Evolutionary conservation across 2,888 invertebrate species (phyloP), one percentile per base, ranked within the genome.

Genomic region (Ethmia dodecea): DNA sequence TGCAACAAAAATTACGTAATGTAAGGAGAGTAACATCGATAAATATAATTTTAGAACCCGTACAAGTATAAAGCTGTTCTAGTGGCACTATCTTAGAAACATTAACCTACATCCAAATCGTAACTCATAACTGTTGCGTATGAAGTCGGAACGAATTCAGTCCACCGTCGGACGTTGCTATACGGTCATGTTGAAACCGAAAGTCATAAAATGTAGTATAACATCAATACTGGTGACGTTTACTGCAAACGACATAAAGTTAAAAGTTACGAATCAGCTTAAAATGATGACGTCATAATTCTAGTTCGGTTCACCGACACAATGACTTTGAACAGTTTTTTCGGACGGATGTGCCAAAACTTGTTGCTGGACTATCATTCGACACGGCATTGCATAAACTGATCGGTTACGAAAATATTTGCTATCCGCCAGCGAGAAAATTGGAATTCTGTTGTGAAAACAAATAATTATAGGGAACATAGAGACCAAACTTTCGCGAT

Each of bases 101-200:
- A 77, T 81, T 83, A 81, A 79, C 83, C 84, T 60, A 84, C 67
- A 75, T 81, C 49, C 52, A 57, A 68, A 65, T 52, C 53, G 64
- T 70, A 66, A 68, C 59, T 66, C 65, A 63, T 69, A 74, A 65
- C 55, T 46, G 52, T 80, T 79, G 75, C 76, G 71, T 65, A 72
- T 54, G 55, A 57, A 60, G 52, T 59, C 56, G 59, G 47, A 70
- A 66, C 69, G 68, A 67, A 78, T 66, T 62, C 61, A 70, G 65
- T 63, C 60, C 69, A 65, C 62, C 62, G 65, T 60, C 62, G 55
- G 59, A 49, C 49, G 52, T 51, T 51, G 55, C 22, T 22, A 22
- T 18, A 66, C 65, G 59, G 50, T 63, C 64, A 63, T 78, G 75
- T 69, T 50, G 76, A 79, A 81, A 83, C 63, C 55, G 72, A 80